Evolutionary conservation across 2,113 vertebrate genomes (phyloP), one percentile per base, ranked within the genome.

Genomic region (Ariopsis seemanni): DNA sequence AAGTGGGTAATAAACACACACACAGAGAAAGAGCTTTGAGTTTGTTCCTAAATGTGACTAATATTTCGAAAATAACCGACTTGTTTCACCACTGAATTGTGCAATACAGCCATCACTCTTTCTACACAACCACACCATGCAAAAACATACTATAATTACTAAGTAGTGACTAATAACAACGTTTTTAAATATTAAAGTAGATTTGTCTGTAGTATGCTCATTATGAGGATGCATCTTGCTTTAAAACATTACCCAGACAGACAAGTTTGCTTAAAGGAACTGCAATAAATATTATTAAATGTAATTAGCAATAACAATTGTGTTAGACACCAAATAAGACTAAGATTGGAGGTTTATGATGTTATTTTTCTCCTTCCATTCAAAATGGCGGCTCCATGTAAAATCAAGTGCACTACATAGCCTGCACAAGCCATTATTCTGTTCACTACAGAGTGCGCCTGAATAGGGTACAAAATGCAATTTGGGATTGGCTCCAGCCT

Each of bases 71-170:
- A 86, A 30, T 78, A 75, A 63, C 69, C 30, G 57, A 62, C 84
- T 62, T 4, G n/a, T 77, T 74, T 85, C 84, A 52, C 2, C 72
- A 85, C 58, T 15, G 34, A 65, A 65, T 85, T 78, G 42, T 65
- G 42, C 60, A 55, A 84, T 1, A 72, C 5, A 11, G 14, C 25
- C 12, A 7, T n/a, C 55, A 52, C 20, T 30, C 79, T 82, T 82
- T 82, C 30, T 20, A 34, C 78, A 80, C n/a, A 80, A 1, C 71
- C 10, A 27, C 14, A 30, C 50, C 5, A 8, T 79, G 6, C 7
- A 18, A 55, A 79, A 79, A 30, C 30, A 34, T 4, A 42, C 17
- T 69, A 69, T 7, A 42, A 30, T 30, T 69, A 69, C 10, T 6
- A 69, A 30, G 60, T 6, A 15, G 11, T 15, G 15, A 30, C 34